Conservation (phyloP, 1,140 invertebrate species). For the Brachionus calyciflorus region DNA sequence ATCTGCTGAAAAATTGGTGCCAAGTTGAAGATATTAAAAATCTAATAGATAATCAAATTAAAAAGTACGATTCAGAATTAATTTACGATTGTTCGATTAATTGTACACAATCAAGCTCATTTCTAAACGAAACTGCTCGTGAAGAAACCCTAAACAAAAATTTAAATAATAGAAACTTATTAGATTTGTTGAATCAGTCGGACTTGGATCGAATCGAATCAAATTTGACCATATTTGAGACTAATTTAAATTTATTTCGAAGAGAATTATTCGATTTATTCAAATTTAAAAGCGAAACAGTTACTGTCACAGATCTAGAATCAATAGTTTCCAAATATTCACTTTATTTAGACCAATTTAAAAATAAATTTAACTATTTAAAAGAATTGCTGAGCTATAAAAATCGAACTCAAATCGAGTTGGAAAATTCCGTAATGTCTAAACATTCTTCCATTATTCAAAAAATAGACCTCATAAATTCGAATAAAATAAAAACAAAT, state of each 20-base stretch:
- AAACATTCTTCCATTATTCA: background rate
- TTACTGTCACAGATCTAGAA: background rate
- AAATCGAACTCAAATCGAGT: background rate
- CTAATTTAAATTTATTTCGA: background rate
- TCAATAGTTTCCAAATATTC: background rate
- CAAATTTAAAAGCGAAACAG: background rate
- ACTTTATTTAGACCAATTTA: background rate
- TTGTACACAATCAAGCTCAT: background rate
- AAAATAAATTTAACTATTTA: background rate
- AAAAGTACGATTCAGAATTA: background rate
- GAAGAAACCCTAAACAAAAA: background rate
- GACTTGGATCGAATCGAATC: background rate
- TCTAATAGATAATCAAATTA: background rate
- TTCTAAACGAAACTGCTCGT: background rate
- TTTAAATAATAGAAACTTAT: slow-evolving; percentile 18
- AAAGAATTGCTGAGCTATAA: background rate
- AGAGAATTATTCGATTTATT: background rate
- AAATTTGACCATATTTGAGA: background rate
- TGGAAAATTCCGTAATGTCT: background rate
- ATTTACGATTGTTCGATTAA: background rate
- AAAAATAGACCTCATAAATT: slow-evolving; percentile 8
- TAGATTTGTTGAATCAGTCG: background rate
- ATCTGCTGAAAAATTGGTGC: background rate
- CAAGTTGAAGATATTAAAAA: background rate
- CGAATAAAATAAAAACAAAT: slow-evolving; percentile 10